Percentiles rank a stretch among this genome's conserved stretches.
phyloP scores from a whole-genome alignment of 92 coral and sea anemone species.

The Diadumene lineata region DNA sequence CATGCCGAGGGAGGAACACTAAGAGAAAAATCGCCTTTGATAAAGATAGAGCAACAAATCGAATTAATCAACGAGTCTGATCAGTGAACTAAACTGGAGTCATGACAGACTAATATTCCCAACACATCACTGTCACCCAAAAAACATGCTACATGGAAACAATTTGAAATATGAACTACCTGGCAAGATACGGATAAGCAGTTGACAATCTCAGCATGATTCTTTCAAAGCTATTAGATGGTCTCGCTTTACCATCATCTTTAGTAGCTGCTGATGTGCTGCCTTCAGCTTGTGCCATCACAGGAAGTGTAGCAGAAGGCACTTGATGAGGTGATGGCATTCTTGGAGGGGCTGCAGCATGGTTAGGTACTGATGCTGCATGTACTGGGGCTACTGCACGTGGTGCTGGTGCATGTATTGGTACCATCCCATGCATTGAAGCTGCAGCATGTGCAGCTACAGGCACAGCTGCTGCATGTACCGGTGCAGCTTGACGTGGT shows the following conservation, averaged over 20 bases:
- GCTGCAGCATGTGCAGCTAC: background rate
- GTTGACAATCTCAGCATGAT: slow-evolving; percentile 96
- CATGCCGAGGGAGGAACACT: background rate
- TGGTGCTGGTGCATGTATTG: background rate
- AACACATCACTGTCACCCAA: too few species aligned
- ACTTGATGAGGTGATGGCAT: background rate
- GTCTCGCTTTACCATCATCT: slow-evolving; percentile 44
- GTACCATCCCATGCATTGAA: background rate
- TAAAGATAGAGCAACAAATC: too few species aligned
- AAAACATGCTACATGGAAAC: too few species aligned
- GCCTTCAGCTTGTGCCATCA: slow-evolving; percentile 10
- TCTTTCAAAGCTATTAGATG: slow-evolving; percentile 92
- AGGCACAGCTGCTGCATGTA: background rate
- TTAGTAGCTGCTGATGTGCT: slow-evolving; percentile 38
- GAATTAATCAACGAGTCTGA: too few species aligned
- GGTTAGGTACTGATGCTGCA: background rate
- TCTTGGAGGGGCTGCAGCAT: background rate
- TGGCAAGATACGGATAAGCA: slow-evolving; percentile 80
- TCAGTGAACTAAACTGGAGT: too few species aligned
- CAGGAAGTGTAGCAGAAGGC: slow-evolving; percentile 11
- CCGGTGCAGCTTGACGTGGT: background rate
- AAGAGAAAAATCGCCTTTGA: background rate
- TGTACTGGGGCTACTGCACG: background rate
- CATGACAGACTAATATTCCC: too few species aligned
- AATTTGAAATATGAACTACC: slow-evolving; percentile 39